Percentiles rank a stretch among this genome's conserved stretches.
Conservation (phyloP, 2,888 invertebrate genomes). For the Apodemia duryi region DNA sequence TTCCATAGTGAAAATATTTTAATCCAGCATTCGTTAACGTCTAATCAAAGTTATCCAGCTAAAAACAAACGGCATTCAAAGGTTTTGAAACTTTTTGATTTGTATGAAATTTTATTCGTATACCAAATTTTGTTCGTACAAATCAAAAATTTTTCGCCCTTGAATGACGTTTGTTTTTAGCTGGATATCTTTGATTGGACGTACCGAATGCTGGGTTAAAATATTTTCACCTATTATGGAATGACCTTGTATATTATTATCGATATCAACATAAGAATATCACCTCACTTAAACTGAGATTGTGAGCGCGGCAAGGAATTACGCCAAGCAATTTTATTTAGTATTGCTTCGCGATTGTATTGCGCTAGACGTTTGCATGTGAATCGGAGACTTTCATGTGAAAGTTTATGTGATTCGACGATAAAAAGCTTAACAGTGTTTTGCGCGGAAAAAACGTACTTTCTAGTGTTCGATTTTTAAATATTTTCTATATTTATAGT, state of each 20-base stretch:
- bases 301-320: constrained; percentile 16
- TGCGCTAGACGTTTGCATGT: constrained; percentile 31
- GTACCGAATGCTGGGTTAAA: too few species aligned
- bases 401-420: constrained; percentile 9
- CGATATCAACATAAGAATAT: constrained; percentile 17
- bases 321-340: constrained; percentile 26
- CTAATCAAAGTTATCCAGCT: too few species aligned
- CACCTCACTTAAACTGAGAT: constrained; percentile 35
- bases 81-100: too few species aligned
- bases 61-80: too few species aligned
- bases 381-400: constrained; percentile 15
- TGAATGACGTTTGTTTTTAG: too few species aligned
- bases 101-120: too few species aligned
- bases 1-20: too few species aligned
- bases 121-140: too few species aligned
- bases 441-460: not conserved
- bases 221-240: too few species aligned
- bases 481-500: not conserved
- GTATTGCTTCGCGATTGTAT: constrained; percentile 36
- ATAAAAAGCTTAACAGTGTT: not conserved
- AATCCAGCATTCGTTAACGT: too few species aligned
- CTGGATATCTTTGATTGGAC: too few species aligned
- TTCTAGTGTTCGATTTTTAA: not conserved
- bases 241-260: not conserved
- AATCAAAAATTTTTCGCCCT: too few species aligned